Evolutionary conservation across 1,140 invertebrate genomes (phyloP), one percentile per base, ranked within the genome.

Genomic region (Bombus confusus): DNA sequence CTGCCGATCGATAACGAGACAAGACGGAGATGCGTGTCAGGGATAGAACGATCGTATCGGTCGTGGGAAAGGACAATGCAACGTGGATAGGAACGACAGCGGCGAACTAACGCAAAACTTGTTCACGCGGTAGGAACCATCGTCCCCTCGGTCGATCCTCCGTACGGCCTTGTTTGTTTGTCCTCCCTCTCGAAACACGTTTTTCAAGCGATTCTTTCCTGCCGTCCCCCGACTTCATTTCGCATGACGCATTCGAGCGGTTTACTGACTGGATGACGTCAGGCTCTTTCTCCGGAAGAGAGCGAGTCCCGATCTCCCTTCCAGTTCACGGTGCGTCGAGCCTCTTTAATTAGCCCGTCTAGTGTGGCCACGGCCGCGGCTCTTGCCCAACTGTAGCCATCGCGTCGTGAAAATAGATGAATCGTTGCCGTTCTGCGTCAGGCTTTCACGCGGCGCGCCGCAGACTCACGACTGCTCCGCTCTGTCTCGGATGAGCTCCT

Each of bases 261-360:
- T 83, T 83, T 62, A 83, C 41, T 64, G 73, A 83, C 73, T 77
- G 62, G 43, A 59, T 84, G 82, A 84, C 82, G 82, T 84, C 82
- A 71, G n/a, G 22, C 37, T 71, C 82, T 84, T 79, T 84, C 82
- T 79, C 81, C 81, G 62, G 73, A 77, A 79, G 47, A 69, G 43
- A 79, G 47, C 43, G 82, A 72, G 39, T 1, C 2, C 37, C 31
- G 66, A 31, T 25, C 15, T 31, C 37, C 43, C 75, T 31, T 31
- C 39, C 72, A 43, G 72, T 39, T 57, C 37, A 25, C 39, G 47
- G 47, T 12, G 5, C 66, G 31, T n/a, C n/a, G 43, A 73, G 37
- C 25, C 59, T 75, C 62, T 37, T 72, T 72, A 86, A 86, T 83
- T 86, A 83, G 64, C 71, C 72, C 12, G 72, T 75, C 72, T 76